Evolutionary conservation across 1,140 invertebrate species (phyloP), one percentile per base, ranked within the genome.

Genomic region (Drosophila pseudoobscura): DNA sequence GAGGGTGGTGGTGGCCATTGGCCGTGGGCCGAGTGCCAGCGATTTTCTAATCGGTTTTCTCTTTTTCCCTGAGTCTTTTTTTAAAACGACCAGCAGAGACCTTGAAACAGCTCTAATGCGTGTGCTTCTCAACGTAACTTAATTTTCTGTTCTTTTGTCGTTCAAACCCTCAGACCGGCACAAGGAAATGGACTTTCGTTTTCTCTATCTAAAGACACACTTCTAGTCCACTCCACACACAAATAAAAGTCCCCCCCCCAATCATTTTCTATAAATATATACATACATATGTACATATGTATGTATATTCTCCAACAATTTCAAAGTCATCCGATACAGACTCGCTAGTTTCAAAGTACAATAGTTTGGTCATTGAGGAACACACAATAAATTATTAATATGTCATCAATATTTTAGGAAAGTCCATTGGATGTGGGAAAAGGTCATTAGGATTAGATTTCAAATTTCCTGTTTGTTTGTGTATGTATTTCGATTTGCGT

Each of bases 121-220:
- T 62, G 60, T 63, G 50, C 43, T 39, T 63, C 31, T 26, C 47
- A 39, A 35, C 74, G 47, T 73, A 47, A 66, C 46, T 72, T 58
- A 65, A 75, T 56, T 63, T 46, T 53, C 39, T 61, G 50, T 79
- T 65, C 29, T 50, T 53, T 61, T 61, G 35, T 41, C 29, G 64
- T 72, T 77, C 47, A 47, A 65, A 44, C 62, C 59, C 63, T 56
- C 59, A 77, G 80, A 75, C 65, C 66, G 82, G 71, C 69, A 84
- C 46, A 77, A 89, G 78, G 68, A 88, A 61, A 88, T 84, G 72
- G 84, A 88, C 65, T 88, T 80, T 80, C 79, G 79, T 77, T 88
- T 88, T 78, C 84, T 88, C 55, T 80, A 89, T 74, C 24, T 84
- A 58, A 88, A 88, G 72, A 74, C 79, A 53, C 65, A 89, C 51